Conservation (phyloP, 2,888 invertebrate species). For the Petrolisthes manimaculis region DNA sequence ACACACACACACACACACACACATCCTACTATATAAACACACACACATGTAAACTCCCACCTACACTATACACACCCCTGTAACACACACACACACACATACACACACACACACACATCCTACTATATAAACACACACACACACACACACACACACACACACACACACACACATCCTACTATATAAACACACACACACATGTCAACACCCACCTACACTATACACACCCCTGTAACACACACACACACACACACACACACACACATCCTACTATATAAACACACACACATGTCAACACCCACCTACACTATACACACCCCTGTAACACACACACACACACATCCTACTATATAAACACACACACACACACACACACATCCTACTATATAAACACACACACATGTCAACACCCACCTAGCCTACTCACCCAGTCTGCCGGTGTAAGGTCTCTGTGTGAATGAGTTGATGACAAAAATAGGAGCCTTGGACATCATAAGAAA, state of each 20-base stretch:
- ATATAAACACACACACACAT: too few species aligned
- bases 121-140: background rate
- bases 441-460: conserved; percentile 32
- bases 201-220: background rate
- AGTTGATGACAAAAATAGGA: conserved; percentile 42
- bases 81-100: too few species aligned
- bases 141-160: background rate
- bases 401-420: background rate
- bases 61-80: background rate
- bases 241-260: too few species aligned
- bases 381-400: background rate
- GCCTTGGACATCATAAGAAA: conserved; percentile 50
- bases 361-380: background rate
- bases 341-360: too few species aligned
- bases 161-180: background rate
- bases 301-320: too few species aligned
- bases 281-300: background rate
- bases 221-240: background rate
- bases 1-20: conserved; percentile 22
- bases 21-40: background rate
- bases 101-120: too few species aligned
- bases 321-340: background rate
- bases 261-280: background rate
- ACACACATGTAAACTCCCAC: background rate
- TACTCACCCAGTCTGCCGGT: conserved; percentile 37